Percentiles rank a stretch among this genome's conserved stretches.
phyloP scores from a whole-genome alignment of 2,113 vertebrate genomes.

The Xiphophorus hellerii region DNA sequence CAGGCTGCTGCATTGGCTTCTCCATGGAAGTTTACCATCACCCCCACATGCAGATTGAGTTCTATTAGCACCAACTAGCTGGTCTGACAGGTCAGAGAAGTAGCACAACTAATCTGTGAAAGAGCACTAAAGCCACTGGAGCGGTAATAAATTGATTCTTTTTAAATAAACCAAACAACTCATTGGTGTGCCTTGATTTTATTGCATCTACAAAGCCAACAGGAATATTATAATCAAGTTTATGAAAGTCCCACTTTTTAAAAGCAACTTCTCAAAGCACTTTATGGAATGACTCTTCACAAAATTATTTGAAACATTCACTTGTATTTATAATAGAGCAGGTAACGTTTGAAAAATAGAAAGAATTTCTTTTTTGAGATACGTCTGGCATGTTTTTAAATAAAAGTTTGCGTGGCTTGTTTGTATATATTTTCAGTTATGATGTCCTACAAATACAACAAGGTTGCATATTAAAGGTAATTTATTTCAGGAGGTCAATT shows the following conservation, averaged over 20 bases:
- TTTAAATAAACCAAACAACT: constrained; percentile 46
- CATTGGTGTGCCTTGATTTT: constrained; percentile 49
- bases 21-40: constrained; percentile 50
- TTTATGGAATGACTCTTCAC: neutral
- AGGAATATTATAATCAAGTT: neutral
- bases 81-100: constrained; percentile 24
- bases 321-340: neutral
- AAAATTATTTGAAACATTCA: neutral
- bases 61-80: constrained; percentile 46
- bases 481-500: no score
- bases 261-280: constrained; percentile 4
- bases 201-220: constrained; percentile 1
- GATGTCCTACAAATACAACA: no score
- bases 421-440: no score
- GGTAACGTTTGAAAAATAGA: neutral
- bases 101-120: constrained; percentile 25
- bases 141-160: constrained; percentile 44
- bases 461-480: no score
- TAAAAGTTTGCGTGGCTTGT: no score
- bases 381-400: no score
- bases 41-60: constrained; percentile 69
- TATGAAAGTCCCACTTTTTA: neutral
- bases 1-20: constrained; percentile 47
- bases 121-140: constrained; percentile 15
- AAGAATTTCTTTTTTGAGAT: no score